A percentile compares a stretch with the other conserved stretches of the same genome.
Conservation (phyloP, 2,797 vertebrate genomes). For the Propithecus perrieri region DNA sequence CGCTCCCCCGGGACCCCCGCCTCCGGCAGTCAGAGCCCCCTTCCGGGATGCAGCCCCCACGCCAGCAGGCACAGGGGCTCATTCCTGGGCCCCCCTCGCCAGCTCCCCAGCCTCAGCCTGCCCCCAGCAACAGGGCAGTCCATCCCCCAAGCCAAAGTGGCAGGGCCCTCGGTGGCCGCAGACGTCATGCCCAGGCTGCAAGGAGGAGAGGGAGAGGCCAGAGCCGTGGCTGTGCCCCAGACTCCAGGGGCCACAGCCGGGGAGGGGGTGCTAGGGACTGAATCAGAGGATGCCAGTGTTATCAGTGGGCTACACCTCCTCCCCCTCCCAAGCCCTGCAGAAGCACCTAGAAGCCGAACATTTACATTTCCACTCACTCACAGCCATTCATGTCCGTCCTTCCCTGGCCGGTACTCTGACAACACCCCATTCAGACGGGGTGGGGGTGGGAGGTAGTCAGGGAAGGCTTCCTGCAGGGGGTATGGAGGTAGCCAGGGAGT, state of each 20-base stretch:
- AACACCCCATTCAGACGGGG: background rate
- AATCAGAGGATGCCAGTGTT: background rate
- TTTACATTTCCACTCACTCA: rapidly evolving
- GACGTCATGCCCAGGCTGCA: background rate
- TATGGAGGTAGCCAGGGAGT: rapidly evolving
- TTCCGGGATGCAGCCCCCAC: background rate
- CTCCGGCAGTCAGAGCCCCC: rapidly evolving
- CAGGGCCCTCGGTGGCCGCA: background rate
- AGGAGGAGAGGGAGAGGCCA: background rate
- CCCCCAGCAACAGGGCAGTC: background rate
- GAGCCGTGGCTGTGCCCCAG: background rate
- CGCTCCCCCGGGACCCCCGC: background rate
- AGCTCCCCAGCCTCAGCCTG: background rate
- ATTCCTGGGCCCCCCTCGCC: background rate
- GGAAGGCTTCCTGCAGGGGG: background rate
- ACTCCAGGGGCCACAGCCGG: background rate
- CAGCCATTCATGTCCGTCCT: rapidly evolving
- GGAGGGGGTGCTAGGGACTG: background rate
- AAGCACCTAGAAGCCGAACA: background rate
- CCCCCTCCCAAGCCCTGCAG: background rate
- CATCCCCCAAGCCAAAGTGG: background rate
- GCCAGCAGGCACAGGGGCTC: background rate
- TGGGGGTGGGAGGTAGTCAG: background rate
- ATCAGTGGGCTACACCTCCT: background rate
- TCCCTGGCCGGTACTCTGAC: background rate